These are phyloP conservation scores for Oreochromis tanganicae DNA, from an alignment of 2,113 vertebrate genomes.

Conservation along the genomic window DNA sequence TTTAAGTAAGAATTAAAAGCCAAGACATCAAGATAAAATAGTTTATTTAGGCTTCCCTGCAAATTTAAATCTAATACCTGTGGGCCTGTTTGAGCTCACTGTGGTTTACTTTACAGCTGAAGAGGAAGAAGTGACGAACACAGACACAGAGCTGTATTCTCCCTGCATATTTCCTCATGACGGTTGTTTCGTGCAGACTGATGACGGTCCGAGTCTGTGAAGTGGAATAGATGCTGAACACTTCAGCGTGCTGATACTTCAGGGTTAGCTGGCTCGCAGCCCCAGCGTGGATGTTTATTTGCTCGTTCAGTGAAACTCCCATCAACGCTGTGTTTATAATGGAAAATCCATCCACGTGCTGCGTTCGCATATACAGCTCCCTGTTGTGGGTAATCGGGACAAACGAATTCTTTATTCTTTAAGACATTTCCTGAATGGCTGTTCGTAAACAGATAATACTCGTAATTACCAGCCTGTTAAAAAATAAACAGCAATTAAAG, in stretches of 20 bases:
- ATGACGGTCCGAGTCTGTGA: neutral
- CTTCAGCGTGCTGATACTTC: neutral
- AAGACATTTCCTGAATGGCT: neutral
- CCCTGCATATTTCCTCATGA: neutral
- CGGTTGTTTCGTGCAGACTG: accelerated
- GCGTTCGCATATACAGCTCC: neutral
- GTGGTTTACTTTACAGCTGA: neutral
- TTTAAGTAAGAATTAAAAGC: neutral
- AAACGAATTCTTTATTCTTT: neutral
- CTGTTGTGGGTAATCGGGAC: neutral
- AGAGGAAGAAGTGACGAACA: no score
- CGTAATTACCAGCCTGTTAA: neutral
- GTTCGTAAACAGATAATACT: neutral
- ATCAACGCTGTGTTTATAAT: neutral
- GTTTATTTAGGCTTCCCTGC: neutral
- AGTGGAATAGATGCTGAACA: neutral
- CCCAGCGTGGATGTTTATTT: neutral
- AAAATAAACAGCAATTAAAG: neutral
- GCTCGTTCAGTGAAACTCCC: neutral
- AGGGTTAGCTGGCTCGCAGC: neutral
- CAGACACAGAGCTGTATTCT: no score
- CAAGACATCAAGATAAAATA: neutral
- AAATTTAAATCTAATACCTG: accelerated
- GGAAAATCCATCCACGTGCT: neutral
- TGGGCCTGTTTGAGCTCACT: no score